Evolutionary conservation across 2,888 invertebrate species (phyloP), one percentile per base, ranked within the genome.

Genomic region (Trichopria drosophilae): DNA sequence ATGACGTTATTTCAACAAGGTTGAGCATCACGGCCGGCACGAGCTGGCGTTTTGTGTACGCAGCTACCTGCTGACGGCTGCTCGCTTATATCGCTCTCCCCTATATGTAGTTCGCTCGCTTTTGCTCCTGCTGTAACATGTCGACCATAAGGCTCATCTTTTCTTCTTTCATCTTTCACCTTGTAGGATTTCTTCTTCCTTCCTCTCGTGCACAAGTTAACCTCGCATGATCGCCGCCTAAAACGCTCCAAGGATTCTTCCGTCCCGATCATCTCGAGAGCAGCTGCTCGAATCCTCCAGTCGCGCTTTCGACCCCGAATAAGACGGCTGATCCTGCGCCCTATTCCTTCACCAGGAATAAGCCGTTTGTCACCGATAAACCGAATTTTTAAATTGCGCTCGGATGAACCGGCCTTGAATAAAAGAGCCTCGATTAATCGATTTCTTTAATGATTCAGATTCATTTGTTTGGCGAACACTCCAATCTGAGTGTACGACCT

Each of bases 11-110:
- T n/a, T n/a, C n/a, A 41, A 44, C 59, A 60, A 66, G 64, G 65
- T 64, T 66, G 61, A 66, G 64, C 64, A 63, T 64, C 66, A 66
- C 63, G 63, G 55, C 52, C 58, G 54, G 47, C 53, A 31, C 51
- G 45, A 31, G 43, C 55, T 47, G 36, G 45, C 16, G 37, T 44
- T 48, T 42, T 35, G 26, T 48, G 32, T 44, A 39, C 31, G 41
- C 57, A 55, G 43, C 43, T 62, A 61, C 62, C 64, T 61, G 61
- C 63, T 62, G 63, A 51, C 60, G 51, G 42, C 40, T 32, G 40
- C n/a, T n/a, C n/a, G n/a, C n/a, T n/a, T n/a, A n/a, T n/a, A n/a
- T n/a, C n/a, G n/a, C n/a, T n/a, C n/a, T n/a, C n/a, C n/a, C n/a
- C n/a, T n/a, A n/a, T n/a, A n/a, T n/a, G n/a, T n/a, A n/a, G n/a